Evolutionary conservation across 1,140 invertebrate species (phyloP).

Genomic region (Zaprionus nigranus): DNA sequence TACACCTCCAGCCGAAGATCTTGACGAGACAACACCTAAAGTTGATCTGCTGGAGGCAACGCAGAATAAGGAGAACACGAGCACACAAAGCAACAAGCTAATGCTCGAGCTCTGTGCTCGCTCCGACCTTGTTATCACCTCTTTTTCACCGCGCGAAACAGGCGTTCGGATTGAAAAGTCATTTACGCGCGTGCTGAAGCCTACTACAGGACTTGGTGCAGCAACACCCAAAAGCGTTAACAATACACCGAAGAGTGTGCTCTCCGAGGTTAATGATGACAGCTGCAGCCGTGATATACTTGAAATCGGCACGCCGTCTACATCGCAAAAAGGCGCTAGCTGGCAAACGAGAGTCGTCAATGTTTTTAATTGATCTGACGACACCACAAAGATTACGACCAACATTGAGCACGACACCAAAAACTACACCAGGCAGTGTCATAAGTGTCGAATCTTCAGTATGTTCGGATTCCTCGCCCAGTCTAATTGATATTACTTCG

Average conservation of each 20-base stretch:
- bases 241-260: constrained; percentile 72
- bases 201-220: constrained; percentile 18
- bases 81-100: constrained; percentile 54
- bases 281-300: constrained; percentile 65
- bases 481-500: constrained; percentile 61
- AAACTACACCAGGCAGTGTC: constrained; percentile 32
- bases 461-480: constrained; percentile 51
- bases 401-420: constrained; percentile 25
- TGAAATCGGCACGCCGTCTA: constrained; percentile 67
- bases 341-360: constrained; percentile 54
- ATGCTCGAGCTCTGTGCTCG: constrained; percentile 57
- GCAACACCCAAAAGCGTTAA: constrained; percentile 73
- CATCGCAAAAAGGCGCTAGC: constrained; percentile 57
- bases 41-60: constrained; percentile 73
- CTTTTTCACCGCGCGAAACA: constrained; percentile 74
- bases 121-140: constrained; percentile 76
- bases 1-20: constrained; percentile 22
- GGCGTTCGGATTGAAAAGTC: constrained; percentile 76
- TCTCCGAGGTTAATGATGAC: constrained; percentile 64
- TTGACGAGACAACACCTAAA: constrained; percentile 55
- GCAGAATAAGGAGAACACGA: constrained; percentile 75
- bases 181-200: constrained; percentile 63
- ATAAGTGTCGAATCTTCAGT: constrained; percentile 48
- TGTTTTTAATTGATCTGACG: constrained; percentile 77
- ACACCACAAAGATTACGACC: constrained; percentile 63